Conservation (phyloP, 1,140 invertebrate genomes). For the Akabosia matsudoensis region DNA sequence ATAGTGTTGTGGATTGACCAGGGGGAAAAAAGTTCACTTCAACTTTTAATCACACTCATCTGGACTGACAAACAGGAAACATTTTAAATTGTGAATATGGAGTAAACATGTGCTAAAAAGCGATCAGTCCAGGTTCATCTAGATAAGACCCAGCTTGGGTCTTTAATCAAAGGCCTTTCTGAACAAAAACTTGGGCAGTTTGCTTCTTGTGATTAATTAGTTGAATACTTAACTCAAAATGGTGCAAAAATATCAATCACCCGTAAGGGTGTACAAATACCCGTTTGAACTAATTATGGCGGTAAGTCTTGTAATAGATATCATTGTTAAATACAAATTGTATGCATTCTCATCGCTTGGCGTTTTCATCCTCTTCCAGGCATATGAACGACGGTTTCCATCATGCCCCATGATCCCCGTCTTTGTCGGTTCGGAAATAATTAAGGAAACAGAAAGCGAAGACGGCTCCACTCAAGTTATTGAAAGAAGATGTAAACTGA, state of each 20-base stretch:
- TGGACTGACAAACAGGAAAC: no score
- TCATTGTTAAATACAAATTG: slow-evolving; percentile 6
- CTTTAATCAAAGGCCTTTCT: no score
- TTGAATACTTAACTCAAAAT: slow-evolving; percentile 56
- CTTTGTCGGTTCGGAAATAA: slow-evolving; percentile 83
- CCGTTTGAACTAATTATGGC: slow-evolving; percentile 95
- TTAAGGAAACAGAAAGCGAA: slow-evolving; percentile 70
- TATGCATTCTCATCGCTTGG: neutral
- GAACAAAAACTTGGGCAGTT: no score
- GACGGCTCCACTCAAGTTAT: slow-evolving; percentile 77
- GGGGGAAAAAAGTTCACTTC: no score
- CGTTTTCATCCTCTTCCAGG: slow-evolving; percentile 58
- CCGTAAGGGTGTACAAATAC: slow-evolving; percentile 92
- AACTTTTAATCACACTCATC: no score
- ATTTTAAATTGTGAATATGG: no score
- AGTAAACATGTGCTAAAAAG: no score
- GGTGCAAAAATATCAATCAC: slow-evolving; percentile 96
- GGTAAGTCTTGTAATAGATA: slow-evolving; percentile 67
- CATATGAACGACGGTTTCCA: slow-evolving; percentile 89
- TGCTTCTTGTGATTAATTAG: neutral
- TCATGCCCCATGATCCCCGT: slow-evolving; percentile 93
- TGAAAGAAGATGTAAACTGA: slow-evolving; percentile 85
- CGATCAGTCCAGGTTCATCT: no score
- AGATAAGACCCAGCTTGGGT: no score
- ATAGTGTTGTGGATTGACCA: no score